phyloP scores from a whole-genome alignment of 2,797 vertebrate genomes.

The Argyrosomus regius region DNA sequence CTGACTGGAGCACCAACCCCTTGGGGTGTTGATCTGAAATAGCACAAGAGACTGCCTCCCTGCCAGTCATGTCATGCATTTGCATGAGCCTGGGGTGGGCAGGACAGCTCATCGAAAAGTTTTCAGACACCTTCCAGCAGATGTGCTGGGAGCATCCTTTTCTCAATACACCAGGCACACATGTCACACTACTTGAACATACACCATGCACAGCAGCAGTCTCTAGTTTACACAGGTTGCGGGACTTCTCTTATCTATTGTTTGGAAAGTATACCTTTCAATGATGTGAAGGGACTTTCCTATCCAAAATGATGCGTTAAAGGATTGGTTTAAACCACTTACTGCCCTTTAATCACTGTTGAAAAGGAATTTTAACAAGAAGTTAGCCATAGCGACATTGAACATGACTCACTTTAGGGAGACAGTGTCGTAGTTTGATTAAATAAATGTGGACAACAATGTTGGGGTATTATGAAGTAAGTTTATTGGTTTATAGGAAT shows the following conservation, averaged over 20 bases:
- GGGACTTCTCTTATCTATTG: not conserved
- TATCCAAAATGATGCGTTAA: not conserved
- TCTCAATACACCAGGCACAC: conserved; percentile 13
- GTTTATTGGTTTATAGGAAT: conserved; percentile 35
- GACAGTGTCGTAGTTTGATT: not conserved
- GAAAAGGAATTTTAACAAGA: not conserved
- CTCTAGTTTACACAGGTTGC: not conserved
- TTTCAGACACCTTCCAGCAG: conserved; percentile 48
- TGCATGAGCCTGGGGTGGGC: conserved; percentile 41
- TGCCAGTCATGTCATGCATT: conserved; percentile 44
- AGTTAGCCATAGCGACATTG: too few species aligned
- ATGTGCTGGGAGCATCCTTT: conserved; percentile 31
- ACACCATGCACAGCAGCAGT: conserved; percentile 6
- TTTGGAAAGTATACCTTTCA: not conserved
- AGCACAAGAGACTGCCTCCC: conserved; percentile 38
- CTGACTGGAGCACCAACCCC: conserved; percentile 37
- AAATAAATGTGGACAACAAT: conserved; percentile 20
- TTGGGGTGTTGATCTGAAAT: conserved; percentile 44
- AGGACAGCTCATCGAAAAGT: conserved; percentile 36
- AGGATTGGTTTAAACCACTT: not conserved
- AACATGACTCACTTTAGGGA: not conserved
- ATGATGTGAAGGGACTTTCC: not conserved
- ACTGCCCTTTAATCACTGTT: not conserved
- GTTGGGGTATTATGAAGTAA: not conserved
- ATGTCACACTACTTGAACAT: conserved; percentile 14